Conservation (phyloP, 2,888 invertebrate species). For the Hypomecis atomaria region DNA sequence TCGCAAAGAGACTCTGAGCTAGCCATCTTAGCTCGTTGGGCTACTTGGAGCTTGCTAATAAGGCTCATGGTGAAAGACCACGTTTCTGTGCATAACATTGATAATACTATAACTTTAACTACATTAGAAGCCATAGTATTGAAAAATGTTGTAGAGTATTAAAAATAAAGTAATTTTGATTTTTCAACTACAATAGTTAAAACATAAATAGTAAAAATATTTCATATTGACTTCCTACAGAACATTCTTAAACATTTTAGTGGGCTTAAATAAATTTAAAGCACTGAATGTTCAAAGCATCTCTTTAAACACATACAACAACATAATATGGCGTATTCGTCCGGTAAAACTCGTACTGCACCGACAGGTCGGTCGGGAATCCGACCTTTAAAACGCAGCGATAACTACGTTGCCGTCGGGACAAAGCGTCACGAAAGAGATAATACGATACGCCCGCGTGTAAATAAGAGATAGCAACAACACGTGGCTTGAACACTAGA, state of each 20-base stretch:
- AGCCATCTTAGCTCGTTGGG: no score
- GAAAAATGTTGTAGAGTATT: no score
- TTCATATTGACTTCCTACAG: no score
- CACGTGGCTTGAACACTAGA: constrained; percentile 12
- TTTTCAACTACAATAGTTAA: no score
- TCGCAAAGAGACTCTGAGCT: no score
- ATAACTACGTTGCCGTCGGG: constrained; percentile 30
- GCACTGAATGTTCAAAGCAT: neutral
- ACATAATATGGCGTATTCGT: constrained; percentile 21
- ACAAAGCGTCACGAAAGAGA: constrained; percentile 13
- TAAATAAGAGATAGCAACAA: constrained; percentile 14
- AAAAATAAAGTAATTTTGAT: no score
- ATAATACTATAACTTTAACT: no score
- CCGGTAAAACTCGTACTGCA: constrained; percentile 25
- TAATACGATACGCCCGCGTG: constrained; percentile 1
- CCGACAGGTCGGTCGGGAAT: constrained; percentile 29
- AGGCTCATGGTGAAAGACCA: no score
- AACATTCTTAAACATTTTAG: neutral
- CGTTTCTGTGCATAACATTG: no score
- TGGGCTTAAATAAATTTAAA: neutral
- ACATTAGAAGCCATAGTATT: no score
- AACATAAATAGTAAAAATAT: no score
- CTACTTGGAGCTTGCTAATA: no score
- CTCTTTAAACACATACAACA: neutral
- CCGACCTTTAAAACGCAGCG: constrained; percentile 30